These are phyloP conservation scores for Conus betulinus DNA, from an alignment of 1,140 invertebrate species.

Conservation along the genomic window DNA sequence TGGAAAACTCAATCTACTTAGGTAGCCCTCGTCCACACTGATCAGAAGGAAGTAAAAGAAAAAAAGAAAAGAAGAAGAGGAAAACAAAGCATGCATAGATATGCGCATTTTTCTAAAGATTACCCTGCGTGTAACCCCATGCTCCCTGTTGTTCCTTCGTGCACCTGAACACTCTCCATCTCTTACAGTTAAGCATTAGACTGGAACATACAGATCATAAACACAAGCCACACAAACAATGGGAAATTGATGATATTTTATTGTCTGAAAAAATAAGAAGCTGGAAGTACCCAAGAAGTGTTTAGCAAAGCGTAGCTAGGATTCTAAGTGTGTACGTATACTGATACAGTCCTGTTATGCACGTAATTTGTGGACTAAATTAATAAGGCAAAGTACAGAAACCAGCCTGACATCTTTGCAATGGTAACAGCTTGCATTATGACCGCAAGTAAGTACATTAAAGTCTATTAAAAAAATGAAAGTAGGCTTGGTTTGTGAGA, in stretches of 20 bases:
- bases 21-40: too few relatives aligned
- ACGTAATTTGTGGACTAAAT: conserved; percentile 18
- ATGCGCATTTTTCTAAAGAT: too few relatives aligned
- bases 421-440: conserved; percentile 32
- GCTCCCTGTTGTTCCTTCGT: too few relatives aligned
- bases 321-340: conserved; percentile 39
- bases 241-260: conserved; percentile 48
- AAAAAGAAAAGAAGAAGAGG: too few relatives aligned
- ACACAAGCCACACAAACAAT: conserved; percentile 3
- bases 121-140: too few relatives aligned
- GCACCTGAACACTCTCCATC: too few relatives aligned
- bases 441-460: conserved; percentile 32
- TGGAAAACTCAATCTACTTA: too few relatives aligned
- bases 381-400: conserved; percentile 38
- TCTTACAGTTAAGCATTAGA: too few relatives aligned
- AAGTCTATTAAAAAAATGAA: conserved; percentile 20
- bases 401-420: conserved; percentile 30
- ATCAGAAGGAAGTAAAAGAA: too few relatives aligned
- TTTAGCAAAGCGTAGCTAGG: conserved; percentile 37
- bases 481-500: neutral
- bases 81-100: too few relatives aligned
- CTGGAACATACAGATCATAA: neutral
- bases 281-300: conserved; percentile 46
- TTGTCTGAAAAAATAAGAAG: conserved; percentile 39
- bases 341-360: conserved; percentile 34